Percentiles rank a stretch among this genome's conserved stretches.
phyloP scores from a whole-genome alignment of 2,113 vertebrate species.

The Hemibagrus wyckioides region DNA sequence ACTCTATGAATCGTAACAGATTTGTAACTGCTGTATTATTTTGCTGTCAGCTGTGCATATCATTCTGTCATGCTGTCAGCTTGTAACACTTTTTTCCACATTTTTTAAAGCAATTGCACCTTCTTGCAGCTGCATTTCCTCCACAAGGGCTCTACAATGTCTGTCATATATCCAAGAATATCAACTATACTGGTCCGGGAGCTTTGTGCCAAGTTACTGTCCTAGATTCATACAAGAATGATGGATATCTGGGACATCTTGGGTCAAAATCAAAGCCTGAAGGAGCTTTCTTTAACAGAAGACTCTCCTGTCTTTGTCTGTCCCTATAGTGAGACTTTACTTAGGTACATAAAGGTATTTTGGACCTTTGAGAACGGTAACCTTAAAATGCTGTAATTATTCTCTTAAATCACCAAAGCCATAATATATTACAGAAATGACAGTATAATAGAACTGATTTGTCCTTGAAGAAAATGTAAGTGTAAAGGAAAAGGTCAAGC shows the following conservation, averaged over 20 bases:
- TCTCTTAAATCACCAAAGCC: constrained; percentile 26
- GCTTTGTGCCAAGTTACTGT: not conserved
- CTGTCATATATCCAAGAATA: constrained; percentile 13
- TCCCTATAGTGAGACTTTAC: constrained; percentile 1
- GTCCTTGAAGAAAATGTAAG: not conserved
- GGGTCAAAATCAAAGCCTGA: constrained; percentile 33
- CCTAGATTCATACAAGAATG: constrained; percentile 32
- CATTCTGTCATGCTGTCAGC: not conserved
- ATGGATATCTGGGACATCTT: constrained; percentile 29
- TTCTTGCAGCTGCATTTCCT: not conserved
- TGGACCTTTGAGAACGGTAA: not conserved
- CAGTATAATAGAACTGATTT: not conserved
- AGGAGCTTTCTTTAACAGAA: constrained; percentile 17
- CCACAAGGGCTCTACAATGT: not conserved
- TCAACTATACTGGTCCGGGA: not conserved
- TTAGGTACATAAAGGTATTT: not conserved
- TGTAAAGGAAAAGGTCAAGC: not conserved
- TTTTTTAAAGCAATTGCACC: not conserved
- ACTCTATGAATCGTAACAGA: not conserved
- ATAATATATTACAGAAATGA: not conserved
- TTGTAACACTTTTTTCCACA: not conserved
- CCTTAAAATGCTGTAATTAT: constrained; percentile 27
- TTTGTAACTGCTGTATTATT: constrained; percentile 9
- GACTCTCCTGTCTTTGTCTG: not conserved
- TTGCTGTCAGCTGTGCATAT: constrained; percentile 5